Conservation (phyloP, 2,888 invertebrate genomes). For the Sabatieria punctata region DNA sequence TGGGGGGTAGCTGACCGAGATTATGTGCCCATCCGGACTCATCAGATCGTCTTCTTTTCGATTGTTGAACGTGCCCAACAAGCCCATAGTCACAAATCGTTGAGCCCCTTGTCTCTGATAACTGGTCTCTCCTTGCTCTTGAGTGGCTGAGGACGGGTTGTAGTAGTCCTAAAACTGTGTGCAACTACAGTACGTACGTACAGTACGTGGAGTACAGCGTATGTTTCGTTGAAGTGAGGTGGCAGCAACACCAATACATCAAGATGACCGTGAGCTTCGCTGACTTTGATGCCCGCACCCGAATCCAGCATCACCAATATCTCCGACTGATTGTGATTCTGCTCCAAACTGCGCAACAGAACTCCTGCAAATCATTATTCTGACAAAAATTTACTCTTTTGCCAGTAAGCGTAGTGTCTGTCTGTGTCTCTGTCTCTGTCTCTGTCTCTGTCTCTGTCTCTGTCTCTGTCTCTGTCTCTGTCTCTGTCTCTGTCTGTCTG, state of each 20-base stretch:
- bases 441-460: too few relatives aligned
- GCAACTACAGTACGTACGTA: too few relatives aligned
- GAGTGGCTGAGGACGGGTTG: too few relatives aligned
- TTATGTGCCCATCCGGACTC: background rate
- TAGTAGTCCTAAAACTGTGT: too few relatives aligned
- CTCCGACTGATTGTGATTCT: conserved; percentile 76
- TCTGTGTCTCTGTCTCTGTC: too few relatives aligned
- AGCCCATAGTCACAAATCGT: background rate
- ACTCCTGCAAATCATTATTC: conserved; percentile 50
- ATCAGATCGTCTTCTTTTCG: background rate
- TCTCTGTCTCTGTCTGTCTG: too few relatives aligned
- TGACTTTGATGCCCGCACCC: conserved; percentile 74
- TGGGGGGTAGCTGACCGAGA: background rate
- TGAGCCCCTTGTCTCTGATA: background rate
- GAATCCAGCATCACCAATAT: conserved; percentile 84
- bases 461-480: too few relatives aligned
- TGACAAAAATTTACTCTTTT: too few relatives aligned
- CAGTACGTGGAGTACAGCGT: too few relatives aligned
- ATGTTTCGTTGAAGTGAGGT: conserved; percentile 45
- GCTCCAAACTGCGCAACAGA: conserved; percentile 72
- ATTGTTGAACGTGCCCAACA: conserved; percentile 1
- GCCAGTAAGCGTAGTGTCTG: too few relatives aligned
- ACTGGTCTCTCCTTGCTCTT: background rate
- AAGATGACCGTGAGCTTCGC: conserved; percentile 59
- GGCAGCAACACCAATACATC: conserved; percentile 20